A percentile compares a stretch with the other conserved stretches of the same genome.
Conservation (phyloP, 2,113 vertebrate genomes). For the Cynocephalus volans region DNA sequence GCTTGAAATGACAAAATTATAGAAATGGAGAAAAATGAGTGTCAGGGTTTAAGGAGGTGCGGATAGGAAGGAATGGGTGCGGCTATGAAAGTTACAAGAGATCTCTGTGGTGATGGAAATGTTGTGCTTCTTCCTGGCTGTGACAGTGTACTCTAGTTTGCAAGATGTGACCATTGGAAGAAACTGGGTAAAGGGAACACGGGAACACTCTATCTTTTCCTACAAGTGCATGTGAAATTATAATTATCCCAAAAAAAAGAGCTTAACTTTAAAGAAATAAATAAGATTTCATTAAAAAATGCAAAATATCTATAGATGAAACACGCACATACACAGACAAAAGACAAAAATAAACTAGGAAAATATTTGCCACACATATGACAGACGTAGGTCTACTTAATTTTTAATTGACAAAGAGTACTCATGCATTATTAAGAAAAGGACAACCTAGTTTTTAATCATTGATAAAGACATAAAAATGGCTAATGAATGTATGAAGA, state of each 20-base stretch:
- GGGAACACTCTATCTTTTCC: not conserved
- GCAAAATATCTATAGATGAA: not conserved
- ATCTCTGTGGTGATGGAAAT: too few relatives aligned
- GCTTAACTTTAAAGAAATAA: not conserved
- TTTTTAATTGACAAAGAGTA: not conserved
- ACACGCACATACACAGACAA: not conserved
- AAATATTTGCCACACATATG: not conserved
- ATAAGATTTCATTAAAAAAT: not conserved
- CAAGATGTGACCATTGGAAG: not conserved
- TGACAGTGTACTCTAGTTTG: not conserved
- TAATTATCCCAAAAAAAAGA: not conserved
- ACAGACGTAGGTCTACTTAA: not conserved
- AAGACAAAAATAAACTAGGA: not conserved
- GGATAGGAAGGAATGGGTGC: not conserved
- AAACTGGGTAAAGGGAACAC: too few relatives aligned
- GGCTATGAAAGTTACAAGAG: not conserved
- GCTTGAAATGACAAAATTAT: not conserved
- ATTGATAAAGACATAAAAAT: not conserved
- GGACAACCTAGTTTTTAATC: not conserved
- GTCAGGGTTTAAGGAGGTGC: not conserved
- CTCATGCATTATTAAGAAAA: not conserved
- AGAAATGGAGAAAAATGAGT: not conserved
- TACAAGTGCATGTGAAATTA: not conserved
- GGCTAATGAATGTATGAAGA: not conserved
- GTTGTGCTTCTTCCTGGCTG: not conserved